Conservation (phyloP, 2,797 vertebrate species). For the Xenopus petersii region DNA sequence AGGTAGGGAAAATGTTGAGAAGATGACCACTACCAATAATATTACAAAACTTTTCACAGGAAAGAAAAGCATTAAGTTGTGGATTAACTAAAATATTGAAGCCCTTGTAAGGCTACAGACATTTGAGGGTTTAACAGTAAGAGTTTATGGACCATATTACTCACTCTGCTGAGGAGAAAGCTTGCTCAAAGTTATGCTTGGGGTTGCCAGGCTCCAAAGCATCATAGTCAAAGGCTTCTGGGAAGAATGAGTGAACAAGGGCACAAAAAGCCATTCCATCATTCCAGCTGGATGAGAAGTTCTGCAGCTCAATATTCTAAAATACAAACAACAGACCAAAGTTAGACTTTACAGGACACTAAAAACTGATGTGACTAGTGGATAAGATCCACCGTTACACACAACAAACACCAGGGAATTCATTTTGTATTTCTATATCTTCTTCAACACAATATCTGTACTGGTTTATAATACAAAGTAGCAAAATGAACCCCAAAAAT, state of each 20-base stretch:
- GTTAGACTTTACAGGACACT: no score
- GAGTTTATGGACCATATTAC: slow-evolving; percentile 49
- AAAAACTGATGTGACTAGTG: no score
- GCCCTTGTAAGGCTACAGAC: neutral
- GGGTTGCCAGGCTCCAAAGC: slow-evolving; percentile 73
- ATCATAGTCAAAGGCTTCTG: slow-evolving; percentile 87
- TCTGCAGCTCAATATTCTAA: slow-evolving; percentile 92
- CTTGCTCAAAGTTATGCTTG: slow-evolving; percentile 84
- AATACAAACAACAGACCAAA: no score
- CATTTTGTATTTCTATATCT: no score
- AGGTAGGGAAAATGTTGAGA: no score
- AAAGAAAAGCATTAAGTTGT: no score
- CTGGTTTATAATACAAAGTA: no score
- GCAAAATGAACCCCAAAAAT: no score
- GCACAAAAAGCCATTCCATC: slow-evolving; percentile 96
- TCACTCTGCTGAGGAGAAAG: slow-evolving; percentile 90
- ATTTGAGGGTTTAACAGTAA: neutral
- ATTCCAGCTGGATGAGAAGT: slow-evolving; percentile 93
- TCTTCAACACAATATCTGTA: no score
- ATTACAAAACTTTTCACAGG: no score
- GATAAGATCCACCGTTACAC: no score
- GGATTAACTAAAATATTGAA: neutral
- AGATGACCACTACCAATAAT: neutral
- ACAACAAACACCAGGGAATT: no score
- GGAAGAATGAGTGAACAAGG: slow-evolving; percentile 93